phyloP scores from a whole-genome alignment of 1,140 invertebrate species.

The Leptopilina clavipes region DNA sequence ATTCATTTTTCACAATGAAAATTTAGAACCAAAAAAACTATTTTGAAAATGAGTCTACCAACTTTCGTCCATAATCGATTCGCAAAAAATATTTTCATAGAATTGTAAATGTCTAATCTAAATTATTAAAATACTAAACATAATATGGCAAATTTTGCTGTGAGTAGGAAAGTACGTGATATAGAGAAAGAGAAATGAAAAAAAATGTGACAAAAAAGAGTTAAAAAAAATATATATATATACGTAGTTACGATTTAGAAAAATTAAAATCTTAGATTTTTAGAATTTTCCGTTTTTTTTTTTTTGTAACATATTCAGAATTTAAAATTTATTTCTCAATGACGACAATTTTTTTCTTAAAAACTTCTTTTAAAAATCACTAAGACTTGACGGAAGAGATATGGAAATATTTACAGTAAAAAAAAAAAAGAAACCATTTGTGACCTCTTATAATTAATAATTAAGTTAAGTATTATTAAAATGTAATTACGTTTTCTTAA shows the following conservation, averaged over 20 bases:
- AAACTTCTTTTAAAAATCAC: neutral
- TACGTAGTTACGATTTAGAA: neutral
- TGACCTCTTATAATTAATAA: neutral
- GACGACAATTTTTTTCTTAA: neutral
- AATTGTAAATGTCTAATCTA: constrained; percentile 21
- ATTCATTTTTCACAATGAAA: neutral
- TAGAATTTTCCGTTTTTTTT: neutral
- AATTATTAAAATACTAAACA: constrained; percentile 3
- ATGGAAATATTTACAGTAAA: constrained; percentile 6
- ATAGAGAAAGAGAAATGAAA: constrained; percentile 8
- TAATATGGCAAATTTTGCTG: constrained; percentile 4
- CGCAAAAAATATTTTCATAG: constrained; percentile 31
- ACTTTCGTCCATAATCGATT: constrained; percentile 9
- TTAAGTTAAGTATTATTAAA: neutral
- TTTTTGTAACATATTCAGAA: too few relatives aligned
- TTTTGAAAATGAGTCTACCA: neutral
- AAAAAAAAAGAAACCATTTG: constrained; percentile 2
- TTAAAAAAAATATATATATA: neutral
- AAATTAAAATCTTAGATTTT: neutral
- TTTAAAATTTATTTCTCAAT: too few relatives aligned
- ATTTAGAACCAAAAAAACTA: neutral
- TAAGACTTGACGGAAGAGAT: neutral
- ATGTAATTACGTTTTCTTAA: neutral
- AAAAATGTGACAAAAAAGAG: constrained; percentile 8
- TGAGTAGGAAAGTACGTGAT: constrained; percentile 20